Evolutionary conservation across 2,888 invertebrate species (phyloP).

Genomic region (Diplolepis rosae): DNA sequence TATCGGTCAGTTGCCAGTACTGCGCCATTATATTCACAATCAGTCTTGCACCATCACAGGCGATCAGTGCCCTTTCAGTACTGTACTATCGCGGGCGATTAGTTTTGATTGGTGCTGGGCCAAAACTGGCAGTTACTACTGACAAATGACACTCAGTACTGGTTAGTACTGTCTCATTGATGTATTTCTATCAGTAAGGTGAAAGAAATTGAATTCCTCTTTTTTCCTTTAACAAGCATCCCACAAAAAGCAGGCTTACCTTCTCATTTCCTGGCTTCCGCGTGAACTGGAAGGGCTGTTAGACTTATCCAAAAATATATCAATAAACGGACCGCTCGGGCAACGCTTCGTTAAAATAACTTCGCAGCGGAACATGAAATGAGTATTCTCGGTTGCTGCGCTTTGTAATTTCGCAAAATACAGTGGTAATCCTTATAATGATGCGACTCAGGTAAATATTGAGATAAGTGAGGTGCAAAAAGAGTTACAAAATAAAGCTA

Average conservation of each 20-base stretch:
- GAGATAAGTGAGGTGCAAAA: slow-evolving; percentile 11
- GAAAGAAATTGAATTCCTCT: too few species aligned
- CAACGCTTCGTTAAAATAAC: slow-evolving; percentile 30
- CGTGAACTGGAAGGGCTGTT: slow-evolving; percentile 18
- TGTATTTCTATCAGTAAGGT: too few species aligned
- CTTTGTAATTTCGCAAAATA: slow-evolving; percentile 28
- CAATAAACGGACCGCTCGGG: slow-evolving; percentile 13
- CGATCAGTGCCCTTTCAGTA: too few species aligned
- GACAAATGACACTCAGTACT: too few species aligned
- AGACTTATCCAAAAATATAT: slow-evolving; percentile 19
- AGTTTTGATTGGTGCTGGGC: too few species aligned
- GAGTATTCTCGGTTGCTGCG: slow-evolving; percentile 8
- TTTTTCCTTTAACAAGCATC: not conserved
- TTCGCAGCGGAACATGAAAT: slow-evolving; percentile 23
- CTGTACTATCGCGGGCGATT: too few species aligned
- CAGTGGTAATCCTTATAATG: slow-evolving; percentile 23
- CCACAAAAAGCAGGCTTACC: slow-evolving; percentile 1
- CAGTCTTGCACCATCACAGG: too few species aligned
- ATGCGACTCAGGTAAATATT: slow-evolving; percentile 18
- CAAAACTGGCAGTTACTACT: too few species aligned
- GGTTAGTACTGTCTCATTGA: too few species aligned
- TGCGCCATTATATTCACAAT: too few species aligned
- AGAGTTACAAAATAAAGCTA: not conserved
- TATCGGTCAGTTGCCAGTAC: too few species aligned
- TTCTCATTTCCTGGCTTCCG: slow-evolving; percentile 8